phyloP scores from a whole-genome alignment of 2,888 invertebrate genomes.

The Chloroclysta siterata region DNA sequence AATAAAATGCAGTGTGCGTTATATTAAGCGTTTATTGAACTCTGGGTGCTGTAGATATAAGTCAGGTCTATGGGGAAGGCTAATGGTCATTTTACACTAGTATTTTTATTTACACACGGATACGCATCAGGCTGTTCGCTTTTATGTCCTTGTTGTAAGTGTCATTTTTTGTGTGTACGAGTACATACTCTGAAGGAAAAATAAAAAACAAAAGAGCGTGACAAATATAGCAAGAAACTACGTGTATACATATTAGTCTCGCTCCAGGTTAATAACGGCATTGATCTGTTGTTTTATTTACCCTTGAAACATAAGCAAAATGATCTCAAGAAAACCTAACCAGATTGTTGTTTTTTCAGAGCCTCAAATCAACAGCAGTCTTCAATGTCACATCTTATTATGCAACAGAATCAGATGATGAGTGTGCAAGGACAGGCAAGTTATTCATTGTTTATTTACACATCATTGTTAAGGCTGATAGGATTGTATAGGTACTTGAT shows the following conservation, averaged over 20 bases:
- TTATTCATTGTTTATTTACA: slow-evolving; percentile 16
- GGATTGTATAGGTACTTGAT: too few relatives aligned
- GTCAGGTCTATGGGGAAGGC: too few relatives aligned
- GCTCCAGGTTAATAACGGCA: background rate
- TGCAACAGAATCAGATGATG: slow-evolving; percentile 84
- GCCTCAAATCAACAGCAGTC: slow-evolving; percentile 79
- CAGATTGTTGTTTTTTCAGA: slow-evolving; percentile 51
- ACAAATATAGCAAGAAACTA: background rate
- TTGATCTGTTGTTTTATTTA: background rate
- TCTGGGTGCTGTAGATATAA: too few relatives aligned
- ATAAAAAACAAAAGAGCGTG: background rate
- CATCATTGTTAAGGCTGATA: background rate
- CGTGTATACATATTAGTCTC: background rate
- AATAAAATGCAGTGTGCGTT: too few relatives aligned
- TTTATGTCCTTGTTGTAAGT: too few relatives aligned
- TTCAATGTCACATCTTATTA: slow-evolving; percentile 80
- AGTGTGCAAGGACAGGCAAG: slow-evolving; percentile 81
- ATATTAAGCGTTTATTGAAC: too few relatives aligned
- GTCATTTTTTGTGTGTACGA: too few relatives aligned
- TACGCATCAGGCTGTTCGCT: too few relatives aligned
- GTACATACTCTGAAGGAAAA: background rate
- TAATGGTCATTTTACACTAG: too few relatives aligned
- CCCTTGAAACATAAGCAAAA: background rate
- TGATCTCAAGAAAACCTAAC: background rate
- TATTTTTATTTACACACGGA: too few relatives aligned